Conservation (phyloP, 2,888 invertebrate genomes). For the Ophioninae sp. region DNA sequence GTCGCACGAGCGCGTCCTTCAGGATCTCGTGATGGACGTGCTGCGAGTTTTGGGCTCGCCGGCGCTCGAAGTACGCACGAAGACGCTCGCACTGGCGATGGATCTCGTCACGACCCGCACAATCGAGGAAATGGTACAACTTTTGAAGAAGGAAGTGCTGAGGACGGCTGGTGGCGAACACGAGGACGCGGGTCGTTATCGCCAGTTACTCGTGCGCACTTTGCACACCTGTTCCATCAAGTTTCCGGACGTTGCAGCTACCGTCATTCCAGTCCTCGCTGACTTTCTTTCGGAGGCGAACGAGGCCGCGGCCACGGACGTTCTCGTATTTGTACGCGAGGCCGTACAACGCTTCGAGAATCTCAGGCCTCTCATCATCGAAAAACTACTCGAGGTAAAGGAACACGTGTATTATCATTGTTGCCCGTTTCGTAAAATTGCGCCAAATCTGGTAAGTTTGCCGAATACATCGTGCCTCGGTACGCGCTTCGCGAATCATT, state of each 20-base stretch:
- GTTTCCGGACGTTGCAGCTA: conserved; percentile 96
- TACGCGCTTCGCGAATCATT: no score
- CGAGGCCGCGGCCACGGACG: conserved; percentile 95
- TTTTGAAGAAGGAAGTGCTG: conserved; percentile 95
- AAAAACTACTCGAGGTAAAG: conserved; percentile 81
- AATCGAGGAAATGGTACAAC: conserved; percentile 96
- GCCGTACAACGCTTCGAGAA: conserved; percentile 96
- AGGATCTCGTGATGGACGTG: conserved; percentile 98
- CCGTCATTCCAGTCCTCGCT: conserved; percentile 96
- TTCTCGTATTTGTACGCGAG: conserved; percentile 96
- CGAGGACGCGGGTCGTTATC: conserved; percentile 97
- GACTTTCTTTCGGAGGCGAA: conserved; percentile 96
- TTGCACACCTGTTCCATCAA: conserved; percentile 96
- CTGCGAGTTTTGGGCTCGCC: conserved; percentile 92
- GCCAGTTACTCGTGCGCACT: conserved; percentile 96
- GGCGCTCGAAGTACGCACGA: conserved; percentile 96
- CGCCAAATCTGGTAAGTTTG: no score
- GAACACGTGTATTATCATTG: neutral
- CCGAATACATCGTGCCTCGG: no score
- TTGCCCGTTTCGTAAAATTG: neutral
- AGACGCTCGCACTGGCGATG: conserved; percentile 91
- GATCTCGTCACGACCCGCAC: conserved; percentile 95
- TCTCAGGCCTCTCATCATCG: conserved; percentile 91
- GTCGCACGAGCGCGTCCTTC: conserved; percentile 92
- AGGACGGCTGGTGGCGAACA: conserved; percentile 95